Conservation (phyloP, 2,888 invertebrate species). For the Laothoe populi region DNA sequence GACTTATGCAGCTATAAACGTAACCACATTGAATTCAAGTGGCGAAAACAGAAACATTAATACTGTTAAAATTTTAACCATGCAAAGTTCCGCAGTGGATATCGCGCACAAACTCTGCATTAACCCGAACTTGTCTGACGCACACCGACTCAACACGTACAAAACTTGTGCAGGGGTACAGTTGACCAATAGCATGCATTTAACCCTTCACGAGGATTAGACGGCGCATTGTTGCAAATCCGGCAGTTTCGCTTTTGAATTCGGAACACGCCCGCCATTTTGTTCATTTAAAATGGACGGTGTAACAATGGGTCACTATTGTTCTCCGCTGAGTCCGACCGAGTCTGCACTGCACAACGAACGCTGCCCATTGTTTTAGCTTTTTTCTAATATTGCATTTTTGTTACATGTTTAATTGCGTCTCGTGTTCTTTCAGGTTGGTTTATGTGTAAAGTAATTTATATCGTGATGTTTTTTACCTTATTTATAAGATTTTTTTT, state of each 20-base stretch:
- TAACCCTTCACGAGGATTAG: conserved; percentile 80
- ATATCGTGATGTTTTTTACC: neutral
- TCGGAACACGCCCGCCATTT: conserved; percentile 75
- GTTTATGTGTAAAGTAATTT: conserved; percentile 11
- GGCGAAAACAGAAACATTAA: conserved; percentile 18
- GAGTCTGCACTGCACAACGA: conserved; percentile 62
- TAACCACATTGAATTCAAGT: conserved; percentile 12
- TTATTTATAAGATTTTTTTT: neutral
- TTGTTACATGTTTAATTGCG: conserved; percentile 31
- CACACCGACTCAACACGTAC: conserved; percentile 48
- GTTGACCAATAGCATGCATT: conserved; percentile 83
- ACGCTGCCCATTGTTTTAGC: conserved; percentile 73
- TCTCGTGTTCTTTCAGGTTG: conserved; percentile 16
- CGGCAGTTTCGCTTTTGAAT: conserved; percentile 67
- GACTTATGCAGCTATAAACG: conserved; percentile 3
- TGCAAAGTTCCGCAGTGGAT: conserved; percentile 1
- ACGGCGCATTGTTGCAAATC: conserved; percentile 78
- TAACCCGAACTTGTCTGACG: conserved; percentile 35
- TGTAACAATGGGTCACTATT: conserved; percentile 79
- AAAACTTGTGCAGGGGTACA: conserved; percentile 55
- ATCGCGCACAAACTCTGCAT: conserved; percentile 13
- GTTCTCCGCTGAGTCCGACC: conserved; percentile 66
- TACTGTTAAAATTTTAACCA: conserved; percentile 11
- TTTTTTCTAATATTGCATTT: conserved; percentile 72
- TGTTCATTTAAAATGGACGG: conserved; percentile 84